Evolutionary conservation across 2,888 invertebrate species (phyloP).

Genomic region (Malacosoma neustria): DNA sequence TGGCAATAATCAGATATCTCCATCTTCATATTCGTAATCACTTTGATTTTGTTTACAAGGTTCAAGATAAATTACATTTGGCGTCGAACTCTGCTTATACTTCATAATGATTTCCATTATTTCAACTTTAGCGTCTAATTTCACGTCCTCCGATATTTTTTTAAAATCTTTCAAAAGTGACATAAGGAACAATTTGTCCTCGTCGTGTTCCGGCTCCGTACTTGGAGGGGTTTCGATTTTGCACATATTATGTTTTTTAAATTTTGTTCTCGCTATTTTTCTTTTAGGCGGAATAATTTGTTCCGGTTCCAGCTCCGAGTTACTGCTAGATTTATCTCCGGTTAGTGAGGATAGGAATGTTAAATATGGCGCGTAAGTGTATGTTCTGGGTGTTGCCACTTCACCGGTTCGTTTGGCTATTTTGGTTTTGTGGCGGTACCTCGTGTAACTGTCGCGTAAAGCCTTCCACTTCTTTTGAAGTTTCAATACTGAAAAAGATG

Average conservation of each 20-base stretch:
- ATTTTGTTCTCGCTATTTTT: not conserved
- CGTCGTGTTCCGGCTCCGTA: slow-evolving; percentile 3
- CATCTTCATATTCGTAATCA: not conserved
- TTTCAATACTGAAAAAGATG: not conserved
- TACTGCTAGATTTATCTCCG: not conserved
- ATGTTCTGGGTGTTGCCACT: not conserved
- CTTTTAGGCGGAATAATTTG: not conserved
- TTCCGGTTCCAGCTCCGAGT: not conserved
- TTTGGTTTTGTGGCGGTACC: not conserved
- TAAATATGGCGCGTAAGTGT: not conserved
- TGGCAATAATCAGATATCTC: too few species aligned
- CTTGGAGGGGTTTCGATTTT: slow-evolving; percentile 1
- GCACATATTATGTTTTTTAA: not conserved
- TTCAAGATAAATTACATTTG: slow-evolving; percentile 1
- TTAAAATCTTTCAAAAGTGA: slow-evolving; percentile 9
- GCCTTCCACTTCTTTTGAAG: not conserved
- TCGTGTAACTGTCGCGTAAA: not conserved
- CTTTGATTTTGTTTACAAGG: not conserved
- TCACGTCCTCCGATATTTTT: slow-evolving; percentile 7
- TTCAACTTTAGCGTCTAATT: slow-evolving; percentile 9
- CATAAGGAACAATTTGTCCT: slow-evolving; percentile 9
- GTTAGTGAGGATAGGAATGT: not conserved
- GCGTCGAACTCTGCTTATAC: slow-evolving; percentile 4
- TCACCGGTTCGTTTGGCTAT: not conserved
- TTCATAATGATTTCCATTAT: slow-evolving; percentile 8